These are phyloP conservation scores for Lichenostomus cassidix DNA, from an alignment of 2,113 vertebrate genomes.

Conservation along the genomic window DNA sequence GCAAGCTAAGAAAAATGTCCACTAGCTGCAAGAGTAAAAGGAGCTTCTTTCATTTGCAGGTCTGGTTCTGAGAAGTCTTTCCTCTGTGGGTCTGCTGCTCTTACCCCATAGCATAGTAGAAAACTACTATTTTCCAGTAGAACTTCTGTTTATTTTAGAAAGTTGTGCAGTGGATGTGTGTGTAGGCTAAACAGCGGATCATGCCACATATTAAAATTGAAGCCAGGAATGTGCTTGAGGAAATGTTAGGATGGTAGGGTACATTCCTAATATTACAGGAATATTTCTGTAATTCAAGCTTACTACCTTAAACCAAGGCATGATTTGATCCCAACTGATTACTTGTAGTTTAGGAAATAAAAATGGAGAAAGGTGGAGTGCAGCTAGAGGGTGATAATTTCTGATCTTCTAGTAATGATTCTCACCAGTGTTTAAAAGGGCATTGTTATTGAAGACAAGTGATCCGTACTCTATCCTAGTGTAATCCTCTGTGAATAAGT, in stretches of 20 bases:
- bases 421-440: neutral
- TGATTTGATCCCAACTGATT: neutral
- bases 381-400: neutral
- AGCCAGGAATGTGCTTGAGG: neutral
- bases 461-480: neutral
- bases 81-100: neutral
- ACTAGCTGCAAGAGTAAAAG: neutral
- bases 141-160: neutral
- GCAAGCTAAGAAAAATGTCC: neutral
- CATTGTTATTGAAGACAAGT: neutral
- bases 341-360: neutral
- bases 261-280: neutral
- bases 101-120: neutral
- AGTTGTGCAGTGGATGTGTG: neutral
- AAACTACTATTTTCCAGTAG: neutral
- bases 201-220: neutral
- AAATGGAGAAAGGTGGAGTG: accelerated
- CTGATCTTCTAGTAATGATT: neutral
- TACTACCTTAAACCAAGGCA: neutral
- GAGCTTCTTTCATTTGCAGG: neutral
- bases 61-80: neutral
- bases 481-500: neutral
- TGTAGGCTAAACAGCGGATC: neutral
- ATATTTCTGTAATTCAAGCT: neutral
- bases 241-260: neutral